These are phyloP conservation scores for Podabrus alpinus DNA, from an alignment of 2,888 invertebrate species.

Conservation along the genomic window DNA sequence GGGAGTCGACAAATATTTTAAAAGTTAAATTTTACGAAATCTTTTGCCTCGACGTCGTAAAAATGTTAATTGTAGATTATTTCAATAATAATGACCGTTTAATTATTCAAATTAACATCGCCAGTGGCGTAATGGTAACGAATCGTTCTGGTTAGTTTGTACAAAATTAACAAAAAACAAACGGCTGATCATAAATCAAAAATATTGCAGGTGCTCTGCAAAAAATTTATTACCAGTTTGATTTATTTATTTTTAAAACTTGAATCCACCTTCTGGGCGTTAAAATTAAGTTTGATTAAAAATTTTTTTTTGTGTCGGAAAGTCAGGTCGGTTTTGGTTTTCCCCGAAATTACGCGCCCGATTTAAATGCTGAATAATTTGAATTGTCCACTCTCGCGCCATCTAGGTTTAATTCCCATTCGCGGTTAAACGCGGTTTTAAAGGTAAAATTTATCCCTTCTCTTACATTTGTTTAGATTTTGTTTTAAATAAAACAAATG, in stretches of 20 bases:
- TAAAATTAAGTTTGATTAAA: background rate
- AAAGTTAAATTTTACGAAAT: background rate
- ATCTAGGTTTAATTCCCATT: background rate
- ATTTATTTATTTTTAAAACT: background rate
- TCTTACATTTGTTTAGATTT: background rate
- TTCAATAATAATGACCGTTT: background rate
- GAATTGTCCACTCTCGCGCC: background rate
- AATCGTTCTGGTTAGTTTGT: background rate
- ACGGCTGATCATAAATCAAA: background rate
- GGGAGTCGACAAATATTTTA: background rate
- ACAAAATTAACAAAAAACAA: background rate
- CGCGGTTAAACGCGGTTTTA: background rate
- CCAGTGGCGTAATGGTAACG: background rate
- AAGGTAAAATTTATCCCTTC: background rate
- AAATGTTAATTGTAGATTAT: background rate
- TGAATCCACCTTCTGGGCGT: background rate
- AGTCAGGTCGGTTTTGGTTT: background rate
- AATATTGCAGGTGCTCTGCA: background rate
- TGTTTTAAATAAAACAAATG: background rate
- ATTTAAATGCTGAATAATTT: background rate
- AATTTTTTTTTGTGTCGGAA: background rate
- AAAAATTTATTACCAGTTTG: background rate
- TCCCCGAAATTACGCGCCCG: background rate
- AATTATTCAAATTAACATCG: background rate
- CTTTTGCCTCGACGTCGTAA: background rate